Evolutionary conservation across 2,113 vertebrate genomes (phyloP).

Genomic region (Rhinogobius similis): DNA sequence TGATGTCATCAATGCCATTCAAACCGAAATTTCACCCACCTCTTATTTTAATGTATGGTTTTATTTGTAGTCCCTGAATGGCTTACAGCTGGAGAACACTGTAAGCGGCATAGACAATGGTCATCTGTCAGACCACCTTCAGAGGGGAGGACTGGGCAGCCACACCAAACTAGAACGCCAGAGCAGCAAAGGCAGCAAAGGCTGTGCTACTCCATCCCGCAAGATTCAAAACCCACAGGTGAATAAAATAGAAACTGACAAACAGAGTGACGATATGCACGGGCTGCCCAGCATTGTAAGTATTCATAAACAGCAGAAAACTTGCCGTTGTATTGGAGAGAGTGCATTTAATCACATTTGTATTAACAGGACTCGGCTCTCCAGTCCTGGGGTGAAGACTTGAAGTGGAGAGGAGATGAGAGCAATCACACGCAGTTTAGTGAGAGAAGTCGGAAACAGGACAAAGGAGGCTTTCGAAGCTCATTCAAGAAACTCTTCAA

Average conservation of each 20-base stretch:
- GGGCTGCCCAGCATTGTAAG: conserved; percentile 62
- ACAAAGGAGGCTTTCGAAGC: conserved; percentile 94
- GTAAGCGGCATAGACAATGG: conserved; percentile 60
- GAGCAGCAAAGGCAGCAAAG: conserved; percentile 81
- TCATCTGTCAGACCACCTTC: conserved; percentile 54
- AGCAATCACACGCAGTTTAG: conserved; percentile 88
- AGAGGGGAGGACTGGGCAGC: conserved; percentile 80
- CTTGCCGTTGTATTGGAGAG: background rate
- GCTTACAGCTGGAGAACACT: conserved; percentile 90
- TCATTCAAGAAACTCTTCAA: conserved; percentile 99
- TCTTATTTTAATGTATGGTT: background rate
- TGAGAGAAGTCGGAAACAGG: conserved; percentile 89
- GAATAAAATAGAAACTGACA: conserved; percentile 78
- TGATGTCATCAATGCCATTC: no score
- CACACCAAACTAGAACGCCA: conserved; percentile 86
- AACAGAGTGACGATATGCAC: conserved; percentile 81
- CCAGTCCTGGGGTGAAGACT: conserved; percentile 72
- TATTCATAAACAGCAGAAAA: conserved; percentile 1
- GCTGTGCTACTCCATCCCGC: conserved; percentile 67
- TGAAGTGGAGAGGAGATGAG: conserved; percentile 82
- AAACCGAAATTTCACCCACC: no score
- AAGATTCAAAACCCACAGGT: conserved; percentile 78
- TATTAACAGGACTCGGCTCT: conserved; percentile 63
- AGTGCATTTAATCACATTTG: background rate
- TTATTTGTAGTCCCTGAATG: conserved; percentile 82